Conservation (phyloP, 2,888 invertebrate species). For the Macaria notata region DNA sequence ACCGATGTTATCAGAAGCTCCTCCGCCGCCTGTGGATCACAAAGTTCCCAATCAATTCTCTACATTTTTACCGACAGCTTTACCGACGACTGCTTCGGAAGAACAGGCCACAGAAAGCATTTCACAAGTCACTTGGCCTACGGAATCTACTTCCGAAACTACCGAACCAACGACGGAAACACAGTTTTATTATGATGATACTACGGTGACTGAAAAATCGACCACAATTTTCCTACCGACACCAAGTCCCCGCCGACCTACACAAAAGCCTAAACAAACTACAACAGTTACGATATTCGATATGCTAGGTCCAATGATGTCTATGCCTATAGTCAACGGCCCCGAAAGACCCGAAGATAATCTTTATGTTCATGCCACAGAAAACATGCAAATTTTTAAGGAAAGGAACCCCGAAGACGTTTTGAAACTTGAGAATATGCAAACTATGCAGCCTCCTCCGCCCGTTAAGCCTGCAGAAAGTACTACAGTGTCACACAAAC, state of each 20-base stretch:
- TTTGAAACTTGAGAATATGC: conserved; percentile 77
- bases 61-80: conserved; percentile 61
- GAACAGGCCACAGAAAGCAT: conserved; percentile 23
- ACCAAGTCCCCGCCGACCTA: conserved; percentile 27
- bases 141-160: conserved; percentile 41
- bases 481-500: conserved; percentile 41
- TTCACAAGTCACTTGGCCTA: conserved; percentile 40
- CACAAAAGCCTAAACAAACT: conserved; percentile 42
- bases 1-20: conserved; percentile 64
- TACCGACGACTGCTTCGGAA: conserved; percentile 46
- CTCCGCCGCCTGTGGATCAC: conserved; percentile 58
- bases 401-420: conserved; percentile 51
- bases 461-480: conserved; percentile 49
- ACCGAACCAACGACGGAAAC: conserved; percentile 47
- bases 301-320: conserved; percentile 73
- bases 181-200: conserved; percentile 49
- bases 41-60: conserved; percentile 44
- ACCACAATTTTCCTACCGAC: conserved; percentile 44
- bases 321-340: conserved; percentile 70
- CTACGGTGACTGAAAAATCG: conserved; percentile 47
- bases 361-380: conserved; percentile 71
- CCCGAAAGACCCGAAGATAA: conserved; percentile 69
- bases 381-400: conserved; percentile 67
- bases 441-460: conserved; percentile 84
- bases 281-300: conserved; percentile 47